phyloP scores from a whole-genome alignment of 1,140 invertebrate genomes.

The Drosophila arizonae region DNA sequence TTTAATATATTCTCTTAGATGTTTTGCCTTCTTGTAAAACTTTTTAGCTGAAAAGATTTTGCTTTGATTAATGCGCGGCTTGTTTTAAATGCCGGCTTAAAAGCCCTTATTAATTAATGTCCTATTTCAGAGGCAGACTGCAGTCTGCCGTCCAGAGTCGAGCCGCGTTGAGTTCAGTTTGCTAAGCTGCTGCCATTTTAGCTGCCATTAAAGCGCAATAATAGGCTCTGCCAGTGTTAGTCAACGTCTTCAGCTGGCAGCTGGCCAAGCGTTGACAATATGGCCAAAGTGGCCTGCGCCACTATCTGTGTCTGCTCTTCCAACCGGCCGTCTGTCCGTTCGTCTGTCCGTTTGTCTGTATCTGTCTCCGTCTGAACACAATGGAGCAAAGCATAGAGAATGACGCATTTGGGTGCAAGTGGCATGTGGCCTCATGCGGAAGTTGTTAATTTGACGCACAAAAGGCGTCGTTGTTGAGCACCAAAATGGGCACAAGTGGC shows the following conservation, averaged over 20 bases:
- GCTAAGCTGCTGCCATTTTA: conserved; percentile 66
- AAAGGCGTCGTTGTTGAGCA: conserved; percentile 46
- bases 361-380: conserved; percentile 28
- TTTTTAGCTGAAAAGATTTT: neutral
- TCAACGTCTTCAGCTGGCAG: conserved; percentile 51
- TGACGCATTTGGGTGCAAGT: conserved; percentile 79
- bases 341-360: neutral
- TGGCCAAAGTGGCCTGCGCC: conserved; percentile 55
- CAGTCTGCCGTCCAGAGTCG: conserved; percentile 1
- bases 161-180: neutral
- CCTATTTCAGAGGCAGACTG: conserved; percentile 26
- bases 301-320: neutral
- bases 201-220: conserved; percentile 70
- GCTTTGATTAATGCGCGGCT: conserved; percentile 15
- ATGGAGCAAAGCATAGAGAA: conserved; percentile 61
- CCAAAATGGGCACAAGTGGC: conserved; percentile 68
- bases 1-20: no score
- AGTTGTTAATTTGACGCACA: conserved; percentile 80
- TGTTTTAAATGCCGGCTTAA: conserved; percentile 36
- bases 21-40: neutral
- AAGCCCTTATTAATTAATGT: conserved; percentile 69
- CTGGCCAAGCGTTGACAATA: conserved; percentile 71
- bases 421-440: conserved; percentile 78
- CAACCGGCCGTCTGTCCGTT: neutral
- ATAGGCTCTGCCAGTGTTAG: conserved; percentile 48